These are phyloP conservation scores for Colostygia pectinataria DNA, from an alignment of 2,888 invertebrate species.

Conservation along the genomic window DNA sequence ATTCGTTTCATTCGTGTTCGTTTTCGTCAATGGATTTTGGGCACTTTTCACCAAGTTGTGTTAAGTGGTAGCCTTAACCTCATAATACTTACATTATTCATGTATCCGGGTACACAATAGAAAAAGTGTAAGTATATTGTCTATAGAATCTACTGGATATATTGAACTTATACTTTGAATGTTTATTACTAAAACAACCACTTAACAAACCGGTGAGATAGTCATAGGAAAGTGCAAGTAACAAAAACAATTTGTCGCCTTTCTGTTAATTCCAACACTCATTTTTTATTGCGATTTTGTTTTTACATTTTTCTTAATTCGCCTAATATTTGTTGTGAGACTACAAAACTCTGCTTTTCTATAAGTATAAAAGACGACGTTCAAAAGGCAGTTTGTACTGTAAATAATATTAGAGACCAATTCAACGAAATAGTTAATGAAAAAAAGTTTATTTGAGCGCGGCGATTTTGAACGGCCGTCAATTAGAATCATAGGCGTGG, in stretches of 20 bases:
- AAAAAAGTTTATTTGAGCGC: conserved; percentile 26
- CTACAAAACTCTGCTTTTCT: conserved; percentile 56
- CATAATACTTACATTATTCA: too few species aligned
- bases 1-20: conserved; percentile 54
- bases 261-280: conserved; percentile 83
- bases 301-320: conserved; percentile 68
- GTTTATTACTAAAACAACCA: too few species aligned
- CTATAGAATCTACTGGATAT: too few species aligned
- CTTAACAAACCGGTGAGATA: conserved; percentile 5
- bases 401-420: conserved; percentile 1
- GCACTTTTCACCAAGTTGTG: conserved; percentile 13
- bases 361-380: conserved; percentile 56
- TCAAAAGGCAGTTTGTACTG: conserved; percentile 27
- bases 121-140: too few species aligned
- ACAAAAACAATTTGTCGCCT: conserved; percentile 75
- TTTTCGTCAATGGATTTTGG: conserved; percentile 46
- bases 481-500: conserved; percentile 48
- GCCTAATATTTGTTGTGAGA: conserved; percentile 83
- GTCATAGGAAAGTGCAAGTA: conserved; percentile 44
- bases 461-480: conserved; percentile 50
- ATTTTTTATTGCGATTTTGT: conserved; percentile 81
- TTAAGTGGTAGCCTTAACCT: neutral
- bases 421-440: conserved; percentile 4
- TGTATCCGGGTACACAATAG: too few species aligned
- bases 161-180: too few species aligned